These are phyloP conservation scores for Byasa hedistus DNA, from an alignment of 2,888 invertebrate species.

Conservation along the genomic window DNA sequence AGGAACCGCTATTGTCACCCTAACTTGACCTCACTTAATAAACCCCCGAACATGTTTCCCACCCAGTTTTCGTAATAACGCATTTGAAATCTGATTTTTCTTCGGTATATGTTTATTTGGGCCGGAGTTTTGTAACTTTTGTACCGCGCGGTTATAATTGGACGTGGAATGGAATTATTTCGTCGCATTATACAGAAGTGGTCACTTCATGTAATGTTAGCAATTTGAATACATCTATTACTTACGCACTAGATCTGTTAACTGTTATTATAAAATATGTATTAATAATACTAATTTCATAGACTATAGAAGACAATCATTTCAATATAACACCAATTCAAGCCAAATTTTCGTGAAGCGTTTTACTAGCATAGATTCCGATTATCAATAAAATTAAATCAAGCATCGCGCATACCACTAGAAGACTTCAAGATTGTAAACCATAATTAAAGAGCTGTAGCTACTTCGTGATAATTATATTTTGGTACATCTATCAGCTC, in stretches of 20 bases:
- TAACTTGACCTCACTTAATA: conserved; percentile 43
- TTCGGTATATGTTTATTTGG: conserved; percentile 35
- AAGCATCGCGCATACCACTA: too few species aligned
- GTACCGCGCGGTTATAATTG: conserved; percentile 20
- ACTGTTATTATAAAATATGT: background rate
- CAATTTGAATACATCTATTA: conserved; percentile 13
- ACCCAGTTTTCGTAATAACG: conserved; percentile 32
- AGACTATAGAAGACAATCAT: too few species aligned
- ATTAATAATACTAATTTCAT: background rate
- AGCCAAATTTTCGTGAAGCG: too few species aligned
- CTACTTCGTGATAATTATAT: too few species aligned
- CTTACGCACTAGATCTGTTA: background rate
- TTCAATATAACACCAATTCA: too few species aligned
- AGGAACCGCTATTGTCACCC: conserved; percentile 1
- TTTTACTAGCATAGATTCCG: too few species aligned
- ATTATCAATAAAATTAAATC: too few species aligned
- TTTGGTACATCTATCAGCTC: too few species aligned
- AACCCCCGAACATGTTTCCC: conserved; percentile 31
- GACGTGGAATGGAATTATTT: conserved; percentile 27
- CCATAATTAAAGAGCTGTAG: too few species aligned
- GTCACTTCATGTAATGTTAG: conserved; percentile 24
- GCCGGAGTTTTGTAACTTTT: conserved; percentile 15
- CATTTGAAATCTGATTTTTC: conserved; percentile 33
- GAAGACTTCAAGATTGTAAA: too few species aligned
- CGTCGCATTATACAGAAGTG: conserved; percentile 27